Base-by-base conservation (phyloP, 53 echinoderm and acorn worm genomes). In the Luidia sarsii region DNA sequence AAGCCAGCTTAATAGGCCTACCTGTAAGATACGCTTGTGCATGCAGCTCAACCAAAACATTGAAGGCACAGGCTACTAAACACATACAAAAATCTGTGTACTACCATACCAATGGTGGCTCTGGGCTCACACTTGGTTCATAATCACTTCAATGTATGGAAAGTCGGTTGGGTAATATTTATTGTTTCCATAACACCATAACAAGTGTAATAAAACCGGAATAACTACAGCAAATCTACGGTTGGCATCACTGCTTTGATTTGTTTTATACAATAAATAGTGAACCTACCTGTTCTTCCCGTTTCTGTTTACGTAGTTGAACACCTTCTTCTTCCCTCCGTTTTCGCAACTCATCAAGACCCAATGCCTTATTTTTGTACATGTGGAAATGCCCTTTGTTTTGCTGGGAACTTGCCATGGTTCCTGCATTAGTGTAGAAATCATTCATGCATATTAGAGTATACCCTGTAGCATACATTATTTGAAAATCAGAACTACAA, bases 301-400 rank as follows among this genome's bases (percentile, higher is more conserved):
- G 69, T 68, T 97, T 97, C 63, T 97, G 97, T 85, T 97, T 97
- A 27, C 97, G 88, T 6, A 97, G 89, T 81, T 97, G 97, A 21
- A 97, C 85, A 18, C 97, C 97, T 51, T 82, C 89, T 77, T 97
- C 97, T 75, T 97, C 97, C 70, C 97, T 70, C 55, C 97, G 86
- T 60, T 91, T 91, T 53, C 97, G 86, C 86, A 97, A 69, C 82
- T 97, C 97, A 37, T 97, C 93, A 43, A 91, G 81, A 25, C 91
- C 83, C 4, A 91, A 64, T 9, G 93, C 97, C 70, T 94, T 91
- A 86, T 94, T 94, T 52, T 97, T 97, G 84, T 94, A 97, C 65
- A 94, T 83, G 57, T 91, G 71, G 57, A 91, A 86, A 57, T 89
- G 91, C 61, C 94, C 97, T 79, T 93, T 93, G 83, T 87, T 89